Evolutionary conservation across 2,888 invertebrate genomes (phyloP).

Genomic region (Zele albiditarsus): DNA sequence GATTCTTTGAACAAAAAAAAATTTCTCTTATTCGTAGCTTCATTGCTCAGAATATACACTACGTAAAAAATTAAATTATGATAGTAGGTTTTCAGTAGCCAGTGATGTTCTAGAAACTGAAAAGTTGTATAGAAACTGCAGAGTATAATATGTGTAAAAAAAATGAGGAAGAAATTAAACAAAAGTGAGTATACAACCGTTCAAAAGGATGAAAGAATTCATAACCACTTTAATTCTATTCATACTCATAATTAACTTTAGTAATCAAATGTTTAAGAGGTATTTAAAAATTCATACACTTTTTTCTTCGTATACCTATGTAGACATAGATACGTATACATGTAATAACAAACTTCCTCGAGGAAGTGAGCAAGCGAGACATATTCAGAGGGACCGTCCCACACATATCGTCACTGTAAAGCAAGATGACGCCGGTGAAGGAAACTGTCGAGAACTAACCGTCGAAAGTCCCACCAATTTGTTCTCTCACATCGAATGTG

Average conservation of each 20-base stretch:
- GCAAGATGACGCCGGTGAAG: slow-evolving; percentile 42
- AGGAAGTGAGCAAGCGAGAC: slow-evolving; percentile 40
- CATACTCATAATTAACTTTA: not conserved
- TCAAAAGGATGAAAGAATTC: no score
- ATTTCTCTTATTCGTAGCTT: no score
- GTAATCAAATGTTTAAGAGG: not conserved
- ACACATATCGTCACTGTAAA: slow-evolving; percentile 47
- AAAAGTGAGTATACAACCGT: no score
- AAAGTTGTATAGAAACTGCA: no score
- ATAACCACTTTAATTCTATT: not conserved
- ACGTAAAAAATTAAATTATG: no score
- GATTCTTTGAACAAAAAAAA: no score
- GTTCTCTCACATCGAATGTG: slow-evolving; percentile 30
- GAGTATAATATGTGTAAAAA: no score
- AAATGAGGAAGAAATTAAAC: no score
- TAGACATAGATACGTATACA: not conserved
- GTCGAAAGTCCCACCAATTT: slow-evolving; percentile 44
- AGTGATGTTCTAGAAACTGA: no score
- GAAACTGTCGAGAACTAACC: slow-evolving; percentile 57
- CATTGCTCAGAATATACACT: no score
- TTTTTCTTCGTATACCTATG: not conserved
- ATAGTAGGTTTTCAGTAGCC: no score
- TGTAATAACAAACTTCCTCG: slow-evolving; percentile 58
- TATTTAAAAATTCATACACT: not conserved
- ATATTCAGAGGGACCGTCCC: slow-evolving; percentile 52